These are phyloP conservation scores for Drosophila melanica DNA, from an alignment of 1,140 invertebrate genomes.

Conservation along the genomic window DNA sequence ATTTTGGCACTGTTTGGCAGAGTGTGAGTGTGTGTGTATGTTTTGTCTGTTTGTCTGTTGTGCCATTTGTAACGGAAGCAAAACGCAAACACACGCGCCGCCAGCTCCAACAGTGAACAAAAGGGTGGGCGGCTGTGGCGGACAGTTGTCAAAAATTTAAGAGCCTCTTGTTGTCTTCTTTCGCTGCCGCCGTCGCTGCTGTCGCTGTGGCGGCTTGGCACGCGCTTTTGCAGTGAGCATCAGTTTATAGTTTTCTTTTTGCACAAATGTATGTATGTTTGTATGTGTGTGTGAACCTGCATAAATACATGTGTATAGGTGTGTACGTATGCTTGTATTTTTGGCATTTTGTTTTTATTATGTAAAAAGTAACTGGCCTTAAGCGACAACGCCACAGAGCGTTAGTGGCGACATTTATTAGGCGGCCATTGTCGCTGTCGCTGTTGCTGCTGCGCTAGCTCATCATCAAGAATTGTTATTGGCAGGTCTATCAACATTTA, in stretches of 20 bases:
- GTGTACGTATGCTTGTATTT: constrained; percentile 6
- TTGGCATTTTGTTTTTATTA: constrained; percentile 36
- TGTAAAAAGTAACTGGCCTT: constrained; percentile 52
- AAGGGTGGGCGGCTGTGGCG: constrained; percentile 23
- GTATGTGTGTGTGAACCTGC: constrained; percentile 11
- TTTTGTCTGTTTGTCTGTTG: constrained; percentile 38
- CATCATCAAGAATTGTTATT: constrained; percentile 1
- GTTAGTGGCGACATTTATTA: constrained; percentile 40
- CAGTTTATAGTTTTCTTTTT: constrained; percentile 48
- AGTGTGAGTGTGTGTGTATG: constrained; percentile 22
- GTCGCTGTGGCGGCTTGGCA: constrained; percentile 37
- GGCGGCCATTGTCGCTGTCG: not conserved
- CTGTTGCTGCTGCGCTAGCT: not conserved
- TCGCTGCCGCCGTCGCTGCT: constrained; percentile 9
- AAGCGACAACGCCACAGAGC: constrained; percentile 33
- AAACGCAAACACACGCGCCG: constrained; percentile 64
- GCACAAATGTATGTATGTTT: constrained; percentile 13
- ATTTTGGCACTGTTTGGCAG: constrained; percentile 51
- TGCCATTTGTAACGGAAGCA: constrained; percentile 75
- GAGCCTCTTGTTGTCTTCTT: constrained; percentile 36
- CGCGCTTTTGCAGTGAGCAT: constrained; percentile 50
- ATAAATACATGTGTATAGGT: too few relatives aligned
- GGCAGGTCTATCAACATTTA: constrained; percentile 26
- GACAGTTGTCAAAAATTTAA: constrained; percentile 42
- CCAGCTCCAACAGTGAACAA: constrained; percentile 17